These are phyloP conservation scores for Naja naja DNA, from an alignment of 2,113 vertebrate species.

Conservation along the genomic window DNA sequence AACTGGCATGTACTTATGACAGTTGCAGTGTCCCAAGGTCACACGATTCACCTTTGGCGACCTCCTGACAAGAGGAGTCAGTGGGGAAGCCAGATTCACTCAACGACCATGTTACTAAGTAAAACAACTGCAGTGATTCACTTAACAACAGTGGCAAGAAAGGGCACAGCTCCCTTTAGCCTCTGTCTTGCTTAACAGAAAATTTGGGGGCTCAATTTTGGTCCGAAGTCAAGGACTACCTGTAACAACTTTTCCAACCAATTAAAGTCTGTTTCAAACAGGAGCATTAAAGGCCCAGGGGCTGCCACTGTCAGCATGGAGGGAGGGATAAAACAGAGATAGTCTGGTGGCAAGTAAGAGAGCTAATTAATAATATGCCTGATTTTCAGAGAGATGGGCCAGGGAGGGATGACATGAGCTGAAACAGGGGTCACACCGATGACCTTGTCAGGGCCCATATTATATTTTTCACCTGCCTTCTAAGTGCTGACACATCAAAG, in stretches of 20 bases:
- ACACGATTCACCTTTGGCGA: no score
- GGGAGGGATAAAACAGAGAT: neutral
- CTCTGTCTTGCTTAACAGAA: no score
- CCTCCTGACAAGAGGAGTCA: no score
- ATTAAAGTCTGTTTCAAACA: neutral
- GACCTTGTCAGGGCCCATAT: conserved; percentile 65
- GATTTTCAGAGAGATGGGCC: neutral
- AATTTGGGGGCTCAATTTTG: no score
- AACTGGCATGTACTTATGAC: no score
- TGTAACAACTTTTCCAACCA: neutral
- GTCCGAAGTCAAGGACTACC: no score
- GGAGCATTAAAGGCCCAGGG: neutral
- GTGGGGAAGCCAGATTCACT: no score
- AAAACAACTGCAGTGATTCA: no score
- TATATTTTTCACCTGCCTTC: conserved; percentile 33
- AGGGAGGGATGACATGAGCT: neutral
- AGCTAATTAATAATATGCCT: neutral
- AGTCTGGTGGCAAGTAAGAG: neutral
- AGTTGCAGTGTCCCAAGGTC: no score
- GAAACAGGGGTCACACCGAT: conserved; percentile 35
- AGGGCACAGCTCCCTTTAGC: no score
- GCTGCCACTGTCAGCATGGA: neutral
- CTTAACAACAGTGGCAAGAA: no score
- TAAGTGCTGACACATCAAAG: conserved; percentile 60
- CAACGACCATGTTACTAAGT: no score